Base-by-base conservation (phyloP, 2,797 vertebrate species). In the Spheniscus humboldti region DNA sequence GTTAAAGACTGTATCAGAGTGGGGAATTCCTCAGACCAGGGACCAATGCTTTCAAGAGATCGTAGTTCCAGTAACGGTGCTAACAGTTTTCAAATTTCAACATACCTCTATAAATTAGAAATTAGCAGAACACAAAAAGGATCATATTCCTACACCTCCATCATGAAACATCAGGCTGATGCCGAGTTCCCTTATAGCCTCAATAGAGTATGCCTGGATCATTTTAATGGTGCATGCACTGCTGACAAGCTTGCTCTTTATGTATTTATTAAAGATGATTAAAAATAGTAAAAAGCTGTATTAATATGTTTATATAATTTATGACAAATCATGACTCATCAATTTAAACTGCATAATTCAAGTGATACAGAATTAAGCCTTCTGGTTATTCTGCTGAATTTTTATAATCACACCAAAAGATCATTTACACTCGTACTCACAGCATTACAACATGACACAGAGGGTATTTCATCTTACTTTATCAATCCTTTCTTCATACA, bases 221-320 rank as follows among this genome's bases (percentile, higher is more conserved):
- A n/a, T 52, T 81, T 96, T 52, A 96, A 94, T 96, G 95, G 94
- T 90, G 68, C 53, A 96, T 77, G 50, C 53, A n/a, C 72, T 92
- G 88, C 81, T 91, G 86, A 91, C 77, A 95, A 85, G 77, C 68
- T 77, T 88, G 55, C 7, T 84, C 76, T 88, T 95, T 18, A 88
- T 69, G 13, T 88, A 43, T 95, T 89, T 94, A 95, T 45, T 95
- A 64, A 66, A 89, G 41, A 83, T 9, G 2, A 91, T 62, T 72
- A 83, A 94, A 95, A 93, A 90, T 20, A 75, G 67, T 43, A 77
- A 95, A 93, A 93, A 94, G 50, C 50, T 55, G 14, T 25, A 90
- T 72, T 67, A 66, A 77, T 74, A 82, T 23, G 22, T 88, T 91
- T 80, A 7, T 57, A 74, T 43, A 15, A 74, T 79, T 76, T 82